Evolutionary conservation across 64 coral and sea anemone genomes (phyloP).

Genomic region (Anthopleura sola): DNA sequence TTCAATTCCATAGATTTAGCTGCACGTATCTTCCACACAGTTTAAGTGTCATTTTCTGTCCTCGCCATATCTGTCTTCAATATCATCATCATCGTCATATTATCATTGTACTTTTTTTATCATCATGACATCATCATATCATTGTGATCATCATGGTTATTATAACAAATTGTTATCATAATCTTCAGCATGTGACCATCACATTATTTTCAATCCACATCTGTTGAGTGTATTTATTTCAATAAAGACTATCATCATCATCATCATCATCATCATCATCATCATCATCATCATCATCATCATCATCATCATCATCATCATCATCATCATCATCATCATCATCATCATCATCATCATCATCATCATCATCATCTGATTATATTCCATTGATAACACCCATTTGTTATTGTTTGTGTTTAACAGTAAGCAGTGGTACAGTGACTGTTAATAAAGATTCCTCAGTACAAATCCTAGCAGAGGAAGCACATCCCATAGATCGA

Average conservation of each 20-base stretch:
- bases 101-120: too few species aligned
- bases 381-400: not conserved
- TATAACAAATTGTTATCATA: too few species aligned
- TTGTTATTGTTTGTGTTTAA: slow-evolving; percentile 8
- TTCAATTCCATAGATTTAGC: not conserved
- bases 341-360: too few species aligned
- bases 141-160: too few species aligned
- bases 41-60: not conserved
- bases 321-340: too few species aligned
- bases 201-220: too few species aligned
- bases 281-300: not conserved
- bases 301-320: too few species aligned
- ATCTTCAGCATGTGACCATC: too few species aligned
- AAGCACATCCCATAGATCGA: slow-evolving; percentile 88
- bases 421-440: slow-evolving; percentile 97
- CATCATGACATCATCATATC: not conserved
- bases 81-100: not conserved
- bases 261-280: too few species aligned
- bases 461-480: slow-evolving; percentile 94
- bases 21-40: not conserved
- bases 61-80: not conserved
- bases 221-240: too few species aligned
- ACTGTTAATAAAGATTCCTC: slow-evolving; percentile 91
- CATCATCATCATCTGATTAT: not conserved
- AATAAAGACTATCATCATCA: not conserved